These are phyloP conservation scores for Styela clava DNA, from an alignment of 23 tunicate genomes.

Conservation along the genomic window DNA sequence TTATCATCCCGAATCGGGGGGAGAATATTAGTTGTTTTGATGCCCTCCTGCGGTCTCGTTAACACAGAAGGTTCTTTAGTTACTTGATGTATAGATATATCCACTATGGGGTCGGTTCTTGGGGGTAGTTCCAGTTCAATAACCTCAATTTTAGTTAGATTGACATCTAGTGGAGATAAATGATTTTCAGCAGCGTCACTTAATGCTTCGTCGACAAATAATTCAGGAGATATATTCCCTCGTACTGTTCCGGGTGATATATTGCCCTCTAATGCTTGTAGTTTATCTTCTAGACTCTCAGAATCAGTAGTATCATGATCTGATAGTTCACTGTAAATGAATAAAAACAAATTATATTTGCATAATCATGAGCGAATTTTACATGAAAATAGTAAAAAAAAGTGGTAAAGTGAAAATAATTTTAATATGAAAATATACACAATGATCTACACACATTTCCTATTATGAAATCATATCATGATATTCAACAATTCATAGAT, in stretches of 20 bases:
- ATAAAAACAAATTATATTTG: background rate
- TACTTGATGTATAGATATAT: background rate
- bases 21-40: background rate
- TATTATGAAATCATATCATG: too few relatives aligned
- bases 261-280: background rate
- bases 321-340: slow-evolving; percentile 19
- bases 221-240: slow-evolving; percentile 17
- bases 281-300: background rate
- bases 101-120: background rate
- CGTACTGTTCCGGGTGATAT: slow-evolving; percentile 1
- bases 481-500: too few relatives aligned
- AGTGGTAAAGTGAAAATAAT: too few relatives aligned
- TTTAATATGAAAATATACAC: too few relatives aligned
- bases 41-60: background rate
- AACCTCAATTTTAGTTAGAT: background rate
- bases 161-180: background rate
- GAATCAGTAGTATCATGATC: slow-evolving; percentile 15
- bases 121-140: background rate
- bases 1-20: slow-evolving; percentile 29
- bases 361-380: too few relatives aligned
- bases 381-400: too few relatives aligned
- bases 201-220: slow-evolving; percentile 1
- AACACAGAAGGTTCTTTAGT: background rate
- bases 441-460: too few relatives aligned
- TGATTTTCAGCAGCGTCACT: background rate